Evolutionary conservation across 2,797 vertebrate genomes (phyloP), one percentile per base, ranked within the genome.

Genomic region (Enteromius fasciolatus): DNA sequence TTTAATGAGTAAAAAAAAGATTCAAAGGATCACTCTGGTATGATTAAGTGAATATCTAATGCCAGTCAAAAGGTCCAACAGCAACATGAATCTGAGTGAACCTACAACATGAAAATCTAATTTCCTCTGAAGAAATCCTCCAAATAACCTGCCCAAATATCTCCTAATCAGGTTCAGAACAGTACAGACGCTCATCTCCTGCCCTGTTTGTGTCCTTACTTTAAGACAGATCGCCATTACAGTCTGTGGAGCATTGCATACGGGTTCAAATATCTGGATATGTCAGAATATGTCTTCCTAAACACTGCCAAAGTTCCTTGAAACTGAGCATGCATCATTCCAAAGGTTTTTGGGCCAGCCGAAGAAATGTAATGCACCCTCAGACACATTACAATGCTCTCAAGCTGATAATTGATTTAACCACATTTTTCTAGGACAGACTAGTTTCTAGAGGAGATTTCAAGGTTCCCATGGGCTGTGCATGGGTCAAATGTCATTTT

Each of bases 41-140:
- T 36, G 17, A 33, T 50, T 78, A n/a, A 52, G 33, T 54, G 46
- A 3, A n/a, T 17, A 11, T 33, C 9, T 78, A 66, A 20, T 61
- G 59, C n/a, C 14, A 50, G 44, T 64, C 36, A 70, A 33, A n/a
- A 41, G 59, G 18, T 83, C 59, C 59, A 74, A 41, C 61, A 41
- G 54, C 70, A 76, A 28, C 46, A 20, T 28, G 72, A 48, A 61
- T 83, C 66, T 25, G n/a, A 48, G 63, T 52, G 9, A 59, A 72
- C 66, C 59, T 57, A 17, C 23, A 69, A 67, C 66, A 83, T 72
- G 77, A 73, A 70, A 17, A 73, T 86, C 7, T 74, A 6, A 86
- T 83, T 83, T 83, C 85, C 78, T 83, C 41, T 57, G 31, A 20
- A 59, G 48, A 72, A 57, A 73, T 82, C 74, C 84, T 36, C 33